Evolutionary conservation across 2,888 invertebrate genomes (phyloP).

Genomic region (Maniola hyperantus): DNA sequence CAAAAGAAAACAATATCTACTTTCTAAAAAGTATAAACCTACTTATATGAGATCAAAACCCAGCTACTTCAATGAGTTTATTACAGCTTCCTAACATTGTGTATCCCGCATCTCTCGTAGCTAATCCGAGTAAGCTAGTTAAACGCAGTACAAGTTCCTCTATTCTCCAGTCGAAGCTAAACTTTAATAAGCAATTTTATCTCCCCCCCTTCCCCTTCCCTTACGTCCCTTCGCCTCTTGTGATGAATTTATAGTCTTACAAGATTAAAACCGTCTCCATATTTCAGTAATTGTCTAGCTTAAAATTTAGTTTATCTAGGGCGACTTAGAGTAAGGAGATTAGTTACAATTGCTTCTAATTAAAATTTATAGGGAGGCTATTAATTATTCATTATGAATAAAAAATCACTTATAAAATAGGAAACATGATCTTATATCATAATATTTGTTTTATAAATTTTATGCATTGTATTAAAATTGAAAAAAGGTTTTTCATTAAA

Average conservation of each 20-base stretch:
- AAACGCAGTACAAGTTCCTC: conserved; percentile 23
- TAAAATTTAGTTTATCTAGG: background rate
- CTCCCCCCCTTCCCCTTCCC: conserved; percentile 4
- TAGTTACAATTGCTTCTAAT: background rate
- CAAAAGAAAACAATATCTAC: background rate
- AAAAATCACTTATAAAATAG: no score
- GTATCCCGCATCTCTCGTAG: conserved; percentile 2
- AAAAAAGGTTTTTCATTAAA: no score
- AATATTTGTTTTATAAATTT: no score
- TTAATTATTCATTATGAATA: no score
- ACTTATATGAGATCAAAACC: background rate
- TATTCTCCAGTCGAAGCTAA: conserved; percentile 24
- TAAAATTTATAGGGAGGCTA: no score
- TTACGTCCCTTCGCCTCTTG: conserved; percentile 25
- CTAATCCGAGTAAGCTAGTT: conserved; percentile 14
- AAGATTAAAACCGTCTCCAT: conserved; percentile 39
- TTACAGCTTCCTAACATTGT: background rate
- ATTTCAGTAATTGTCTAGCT: conserved; percentile 33
- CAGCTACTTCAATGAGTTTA: background rate
- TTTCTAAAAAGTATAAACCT: background rate
- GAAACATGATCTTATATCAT: no score
- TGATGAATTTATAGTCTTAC: conserved; percentile 40
- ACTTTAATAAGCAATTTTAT: conserved; percentile 38
- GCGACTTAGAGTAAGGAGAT: background rate
- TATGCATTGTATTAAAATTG: no score